Evolutionary conservation across 2,797 vertebrate genomes (phyloP).

Genomic region (Harpagifer antarcticus): DNA sequence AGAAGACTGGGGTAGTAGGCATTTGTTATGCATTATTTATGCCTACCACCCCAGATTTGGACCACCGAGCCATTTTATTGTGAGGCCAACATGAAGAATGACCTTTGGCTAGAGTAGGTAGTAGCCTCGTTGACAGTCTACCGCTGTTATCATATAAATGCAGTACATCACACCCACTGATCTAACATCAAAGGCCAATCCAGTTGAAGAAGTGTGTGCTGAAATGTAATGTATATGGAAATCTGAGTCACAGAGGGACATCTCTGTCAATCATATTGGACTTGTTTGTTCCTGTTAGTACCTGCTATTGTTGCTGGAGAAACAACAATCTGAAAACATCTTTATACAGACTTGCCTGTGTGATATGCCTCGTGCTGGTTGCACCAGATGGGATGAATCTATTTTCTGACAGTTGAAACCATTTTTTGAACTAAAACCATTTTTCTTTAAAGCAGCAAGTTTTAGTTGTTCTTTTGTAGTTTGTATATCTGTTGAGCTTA

Average conservation of each 20-base stretch:
- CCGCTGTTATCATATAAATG: conserved; percentile 6
- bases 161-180: neutral
- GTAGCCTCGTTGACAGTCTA: neutral
- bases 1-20: no score
- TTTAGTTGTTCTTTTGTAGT: neutral
- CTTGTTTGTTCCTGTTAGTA: conserved; percentile 16
- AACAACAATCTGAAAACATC: conserved; percentile 12
- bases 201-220: neutral
- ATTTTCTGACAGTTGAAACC: conserved; percentile 16
- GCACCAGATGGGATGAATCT: conserved; percentile 16
- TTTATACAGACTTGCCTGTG: neutral
- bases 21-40: no score
- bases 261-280: conserved; percentile 13
- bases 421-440: neutral
- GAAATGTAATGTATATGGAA: neutral
- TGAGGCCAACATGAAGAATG: conserved; percentile 8
- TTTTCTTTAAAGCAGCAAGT: neutral
- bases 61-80: neutral
- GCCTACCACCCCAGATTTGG: neutral
- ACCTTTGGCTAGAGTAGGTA: conserved; percentile 7
- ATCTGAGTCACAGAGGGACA: conserved; percentile 11
- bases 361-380: neutral
- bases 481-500: neutral
- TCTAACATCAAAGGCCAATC: conserved; percentile 21
- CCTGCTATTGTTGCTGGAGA: conserved; percentile 5